These are phyloP conservation scores for Sphinx pinastri DNA, from an alignment of 2,888 invertebrate genomes.

Conservation along the genomic window DNA sequence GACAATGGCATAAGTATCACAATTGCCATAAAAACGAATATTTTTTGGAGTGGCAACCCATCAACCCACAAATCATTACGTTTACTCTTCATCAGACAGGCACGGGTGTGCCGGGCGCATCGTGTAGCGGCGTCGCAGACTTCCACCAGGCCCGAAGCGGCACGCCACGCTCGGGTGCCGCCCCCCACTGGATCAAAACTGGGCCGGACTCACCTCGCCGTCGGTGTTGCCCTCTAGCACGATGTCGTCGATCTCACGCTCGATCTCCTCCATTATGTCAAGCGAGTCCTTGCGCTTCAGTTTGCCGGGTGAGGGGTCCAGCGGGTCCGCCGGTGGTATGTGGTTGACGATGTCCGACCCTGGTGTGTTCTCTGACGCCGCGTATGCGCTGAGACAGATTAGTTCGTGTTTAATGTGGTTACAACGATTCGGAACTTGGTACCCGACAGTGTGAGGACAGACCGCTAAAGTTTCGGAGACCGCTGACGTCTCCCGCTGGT, in stretches of 20 bases:
- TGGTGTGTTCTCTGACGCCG: background rate
- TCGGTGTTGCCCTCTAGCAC: conserved; percentile 89
- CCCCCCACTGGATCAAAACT: conserved; percentile 16
- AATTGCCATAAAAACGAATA: too few relatives aligned
- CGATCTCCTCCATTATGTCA: conserved; percentile 87
- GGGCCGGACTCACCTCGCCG: conserved; percentile 60
- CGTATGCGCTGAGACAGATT: background rate
- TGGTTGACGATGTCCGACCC: background rate
- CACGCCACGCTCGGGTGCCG: background rate
- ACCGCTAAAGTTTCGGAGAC: too few relatives aligned
- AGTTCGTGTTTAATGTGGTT: too few relatives aligned
- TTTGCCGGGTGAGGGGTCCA: conserved; percentile 9
- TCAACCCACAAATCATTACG: too few relatives aligned
- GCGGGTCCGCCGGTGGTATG: conserved; percentile 25
- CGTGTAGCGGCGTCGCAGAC: background rate
- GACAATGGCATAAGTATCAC: too few relatives aligned
- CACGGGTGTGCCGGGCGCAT: background rate
- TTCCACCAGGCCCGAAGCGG: background rate
- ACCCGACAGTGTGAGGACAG: too few relatives aligned
- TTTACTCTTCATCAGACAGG: too few relatives aligned
- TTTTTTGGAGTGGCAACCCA: too few relatives aligned
- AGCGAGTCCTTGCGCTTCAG: conserved; percentile 54
- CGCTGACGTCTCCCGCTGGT: too few relatives aligned
- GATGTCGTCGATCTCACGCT: conserved; percentile 92
- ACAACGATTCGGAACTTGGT: too few relatives aligned